These are phyloP conservation scores for Alca torda DNA, from an alignment of 2,797 vertebrate species.

Conservation along the genomic window DNA sequence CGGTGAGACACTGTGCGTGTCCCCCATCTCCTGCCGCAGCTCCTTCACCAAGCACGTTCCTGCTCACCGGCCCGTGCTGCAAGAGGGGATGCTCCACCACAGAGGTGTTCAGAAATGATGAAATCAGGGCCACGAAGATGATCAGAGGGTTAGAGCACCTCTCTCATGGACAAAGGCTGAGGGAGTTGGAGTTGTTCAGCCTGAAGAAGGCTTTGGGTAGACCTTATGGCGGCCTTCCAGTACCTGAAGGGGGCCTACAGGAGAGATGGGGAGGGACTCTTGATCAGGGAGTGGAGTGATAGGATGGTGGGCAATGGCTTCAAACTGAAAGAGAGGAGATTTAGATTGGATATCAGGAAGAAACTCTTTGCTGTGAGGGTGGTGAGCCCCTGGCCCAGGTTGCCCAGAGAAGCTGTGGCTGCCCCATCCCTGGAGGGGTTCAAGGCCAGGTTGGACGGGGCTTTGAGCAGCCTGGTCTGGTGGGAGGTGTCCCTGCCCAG, in stretches of 20 bases:
- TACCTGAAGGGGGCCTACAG: neutral
- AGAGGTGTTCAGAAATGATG: neutral
- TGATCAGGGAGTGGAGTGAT: too few species aligned
- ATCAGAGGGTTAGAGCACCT: neutral
- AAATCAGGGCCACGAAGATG: neutral
- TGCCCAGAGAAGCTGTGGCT: neutral
- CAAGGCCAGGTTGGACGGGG: neutral
- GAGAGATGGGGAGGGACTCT: neutral
- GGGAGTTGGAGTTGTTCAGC: neutral
- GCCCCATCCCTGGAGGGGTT: neutral
- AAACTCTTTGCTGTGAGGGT: neutral
- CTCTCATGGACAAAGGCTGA: neutral
- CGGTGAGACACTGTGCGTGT: neutral
- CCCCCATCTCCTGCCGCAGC: neutral
- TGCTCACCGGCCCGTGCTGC: accelerated
- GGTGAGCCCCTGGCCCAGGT: neutral
- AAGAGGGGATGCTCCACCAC: neutral
- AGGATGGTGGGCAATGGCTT: neutral
- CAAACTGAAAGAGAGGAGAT: neutral
- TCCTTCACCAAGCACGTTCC: neutral
- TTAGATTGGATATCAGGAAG: neutral
- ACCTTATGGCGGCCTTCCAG: neutral
- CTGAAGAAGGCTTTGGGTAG: neutral
- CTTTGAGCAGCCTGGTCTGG: neutral
- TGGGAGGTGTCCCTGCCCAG: neutral